Evolutionary conservation across 2,888 invertebrate species (phyloP), one percentile per base, ranked within the genome.

Genomic region (Caenorhabditis wallacei): DNA sequence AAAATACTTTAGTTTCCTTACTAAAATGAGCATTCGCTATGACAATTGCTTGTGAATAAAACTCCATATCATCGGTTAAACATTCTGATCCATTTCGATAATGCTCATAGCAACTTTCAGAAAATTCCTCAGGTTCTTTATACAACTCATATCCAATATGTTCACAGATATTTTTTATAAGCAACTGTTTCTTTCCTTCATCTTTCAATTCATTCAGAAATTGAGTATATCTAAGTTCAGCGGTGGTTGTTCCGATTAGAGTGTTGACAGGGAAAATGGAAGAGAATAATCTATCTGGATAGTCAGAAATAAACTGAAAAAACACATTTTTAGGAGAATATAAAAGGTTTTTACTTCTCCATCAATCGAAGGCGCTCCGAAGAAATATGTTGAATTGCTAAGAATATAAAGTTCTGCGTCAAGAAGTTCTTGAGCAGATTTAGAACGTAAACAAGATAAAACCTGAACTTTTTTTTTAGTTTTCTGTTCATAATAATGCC

Each of bases 11-110:
- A 2, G 68, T 80, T 2, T 54, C 13, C 3, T 61, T 22, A n/a
- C 69, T 74, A 7, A n/a, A 4, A 46, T 72, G 72, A 18, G 56
- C 35, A 26, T 63, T 61, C 0, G 82, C 76, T 1, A 68, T 8
- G 11, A 51, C 46, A 0, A 71, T 30, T 2, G 76, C 40, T 43
- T 26, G 18, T 5, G 76, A 30, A 22, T 82, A 75, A n/a, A 78
- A 78, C 26, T 72, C 76, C 24, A 71, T 51, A 26, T 78, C 82
- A 63, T 82, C 82, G 8, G 72, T 46, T 22, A 82, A 20, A 54
- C 16, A 76, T 35, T 71, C 35, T 1, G 68, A 43, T 1, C 53
- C 68, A 51, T 76, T 51, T 4, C 5, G 20, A 22, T 78, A 78
- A n/a, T 24, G 46, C 1, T 20, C 13, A 0, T n/a, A 7, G 20